Conservation (phyloP, 2,113 vertebrate species). For the Aix galericulata region DNA sequence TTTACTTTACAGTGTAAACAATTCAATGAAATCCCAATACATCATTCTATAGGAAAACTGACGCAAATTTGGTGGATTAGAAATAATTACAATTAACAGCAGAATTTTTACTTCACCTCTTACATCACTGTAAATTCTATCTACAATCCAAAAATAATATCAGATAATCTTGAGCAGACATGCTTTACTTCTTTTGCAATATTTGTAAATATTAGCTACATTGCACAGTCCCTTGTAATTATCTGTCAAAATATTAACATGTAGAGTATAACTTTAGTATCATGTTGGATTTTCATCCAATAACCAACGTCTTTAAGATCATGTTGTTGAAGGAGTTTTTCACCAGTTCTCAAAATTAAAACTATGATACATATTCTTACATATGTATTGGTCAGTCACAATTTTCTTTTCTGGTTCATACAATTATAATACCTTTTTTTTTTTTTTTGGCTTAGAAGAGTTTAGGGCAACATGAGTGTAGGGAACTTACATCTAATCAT, state of each 20-base stretch:
- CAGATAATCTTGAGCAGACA: neutral
- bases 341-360: slow-evolving; percentile 1
- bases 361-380: neutral
- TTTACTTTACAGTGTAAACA: neutral
- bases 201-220: neutral
- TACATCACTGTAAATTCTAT: neutral
- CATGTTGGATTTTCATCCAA: neutral
- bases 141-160: neutral
- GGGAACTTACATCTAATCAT: neutral
- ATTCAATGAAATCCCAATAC: neutral
- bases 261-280: neutral
- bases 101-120: neutral
- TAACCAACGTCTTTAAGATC: neutral
- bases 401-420: neutral
- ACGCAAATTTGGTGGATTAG: neutral
- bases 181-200: neutral
- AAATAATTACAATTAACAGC: neutral
- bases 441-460: neutral
- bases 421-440: neutral
- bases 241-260: neutral
- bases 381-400: neutral
- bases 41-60: neutral
- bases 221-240: neutral
- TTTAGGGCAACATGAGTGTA: neutral
- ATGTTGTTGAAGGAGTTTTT: neutral